A percentile compares a stretch with the other conserved stretches of the same genome.
These are phyloP conservation scores for Urechis unicinctus DNA, from an alignment of 2,888 invertebrate species.

Conservation along the genomic window DNA sequence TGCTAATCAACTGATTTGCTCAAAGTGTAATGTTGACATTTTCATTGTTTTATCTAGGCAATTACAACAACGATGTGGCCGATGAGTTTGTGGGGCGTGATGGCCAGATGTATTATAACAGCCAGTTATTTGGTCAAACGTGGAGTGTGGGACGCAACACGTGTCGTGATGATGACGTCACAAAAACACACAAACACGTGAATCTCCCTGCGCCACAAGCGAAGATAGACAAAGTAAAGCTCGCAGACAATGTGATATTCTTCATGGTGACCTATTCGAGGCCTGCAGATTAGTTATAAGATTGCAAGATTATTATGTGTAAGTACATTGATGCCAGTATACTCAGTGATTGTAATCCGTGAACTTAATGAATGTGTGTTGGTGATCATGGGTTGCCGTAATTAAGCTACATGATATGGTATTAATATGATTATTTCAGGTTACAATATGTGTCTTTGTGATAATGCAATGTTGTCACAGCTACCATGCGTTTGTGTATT, in stretches of 20 bases:
- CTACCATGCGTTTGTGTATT: no score
- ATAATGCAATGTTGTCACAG: no score
- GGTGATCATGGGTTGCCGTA: no score
- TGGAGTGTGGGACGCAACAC: slow-evolving; percentile 62
- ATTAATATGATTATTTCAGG: no score
- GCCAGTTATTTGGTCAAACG: slow-evolving; percentile 71
- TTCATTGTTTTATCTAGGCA: slow-evolving; percentile 42
- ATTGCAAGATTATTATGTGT: not conserved
- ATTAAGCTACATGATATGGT: no score
- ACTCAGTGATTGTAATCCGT: no score
- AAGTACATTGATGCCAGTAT: not conserved
- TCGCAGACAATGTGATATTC: not conserved
- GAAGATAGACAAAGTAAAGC: not conserved
- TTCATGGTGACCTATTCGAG: not conserved
- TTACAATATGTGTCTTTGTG: no score
- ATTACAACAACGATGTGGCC: slow-evolving; percentile 78
- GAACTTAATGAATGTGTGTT: no score
- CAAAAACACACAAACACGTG: not conserved
- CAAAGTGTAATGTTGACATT: not conserved
- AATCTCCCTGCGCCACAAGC: not conserved
- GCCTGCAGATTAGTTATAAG: not conserved
- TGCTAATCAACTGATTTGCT: not conserved
- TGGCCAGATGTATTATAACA: slow-evolving; percentile 59
- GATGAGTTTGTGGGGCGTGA: slow-evolving; percentile 65
- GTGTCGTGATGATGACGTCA: not conserved